Percentiles rank a stretch among this genome's conserved stretches.
phyloP scores from a whole-genome alignment of 1,140 invertebrate genomes.

The Zaprionus kolodkinae region DNA sequence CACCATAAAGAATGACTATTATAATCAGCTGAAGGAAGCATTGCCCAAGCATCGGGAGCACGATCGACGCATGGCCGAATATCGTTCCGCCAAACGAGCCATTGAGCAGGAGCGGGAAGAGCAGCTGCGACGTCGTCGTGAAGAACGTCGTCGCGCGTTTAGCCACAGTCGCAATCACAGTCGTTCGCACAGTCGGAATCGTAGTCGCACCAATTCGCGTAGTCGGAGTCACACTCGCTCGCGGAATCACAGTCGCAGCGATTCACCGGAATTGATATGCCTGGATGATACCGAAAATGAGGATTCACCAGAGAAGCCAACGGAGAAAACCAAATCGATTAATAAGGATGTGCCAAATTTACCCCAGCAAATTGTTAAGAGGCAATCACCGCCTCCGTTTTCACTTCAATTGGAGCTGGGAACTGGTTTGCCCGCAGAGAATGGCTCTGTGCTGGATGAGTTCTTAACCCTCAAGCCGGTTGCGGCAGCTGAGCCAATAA shows the following conservation, averaged over 20 bases:
- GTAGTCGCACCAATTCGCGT: neutral
- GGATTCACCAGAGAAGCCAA: conserved; percentile 62
- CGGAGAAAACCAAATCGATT: neutral
- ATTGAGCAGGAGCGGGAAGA: neutral
- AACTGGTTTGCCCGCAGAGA: conserved; percentile 26
- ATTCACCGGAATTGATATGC: conserved; percentile 63
- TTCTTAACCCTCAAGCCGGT: conserved; percentile 55
- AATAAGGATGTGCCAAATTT: neutral
- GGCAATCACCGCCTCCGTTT: conserved; percentile 1
- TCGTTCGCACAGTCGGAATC: conserved; percentile 3
- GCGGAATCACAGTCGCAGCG: conserved; percentile 31
- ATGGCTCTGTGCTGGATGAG: conserved; percentile 57
- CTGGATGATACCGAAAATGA: conserved; percentile 72
- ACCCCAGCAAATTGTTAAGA: neutral
- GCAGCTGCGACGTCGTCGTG: neutral
- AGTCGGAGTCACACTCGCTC: conserved; percentile 32
- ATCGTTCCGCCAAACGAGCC: neutral
- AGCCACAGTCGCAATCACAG: too few relatives aligned
- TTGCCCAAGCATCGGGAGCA: conserved; percentile 9
- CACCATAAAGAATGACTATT: conserved; percentile 7
- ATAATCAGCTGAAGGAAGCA: neutral
- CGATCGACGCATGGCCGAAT: neutral
- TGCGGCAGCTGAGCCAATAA: conserved; percentile 16
- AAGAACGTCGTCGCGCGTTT: neutral
- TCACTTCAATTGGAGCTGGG: conserved; percentile 23